Base-by-base conservation (phyloP, 2,888 invertebrate genomes). In the Ophion ventricosus region DNA sequence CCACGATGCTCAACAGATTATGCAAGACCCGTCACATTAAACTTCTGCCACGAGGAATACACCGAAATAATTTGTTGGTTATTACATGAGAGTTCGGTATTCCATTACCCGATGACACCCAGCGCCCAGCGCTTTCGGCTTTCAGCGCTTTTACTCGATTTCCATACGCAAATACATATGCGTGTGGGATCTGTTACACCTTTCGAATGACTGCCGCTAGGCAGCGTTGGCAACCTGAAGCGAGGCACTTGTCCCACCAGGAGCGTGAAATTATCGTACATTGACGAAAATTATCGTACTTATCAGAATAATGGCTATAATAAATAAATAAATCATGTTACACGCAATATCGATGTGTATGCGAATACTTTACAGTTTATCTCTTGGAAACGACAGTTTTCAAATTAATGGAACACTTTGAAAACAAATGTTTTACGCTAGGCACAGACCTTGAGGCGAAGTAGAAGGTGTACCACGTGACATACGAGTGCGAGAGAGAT, bases 81-180 rank as follows among this genome's bases (percentile, higher is more conserved):
- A 87, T 88, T 87, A 86, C 85, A 85, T 84, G 87, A 87, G 85
- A 67, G 82, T 75, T 83, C 75, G 66, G 57, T 79, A 61, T 57
- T 64, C 70, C 81, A 74, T 75, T 67, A n/a, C 74, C 56, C 66
- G 73, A 66, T 80, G 43, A 80, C 73, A 64, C 54, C 25, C 69
- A 77, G 40, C 57, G 72, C 54, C 25, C 69, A 77, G 40, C 57
- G 72, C 72, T 72, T 59, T 59, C 17, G 40, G 72, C 49, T 70
- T 70, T 70, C 29, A 26, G 69, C 69, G 49, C 49, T 49, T 49
- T 17, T 4, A 49, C 49, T 17, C 49, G 49, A 49, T 49, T 49
- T 17, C 49, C 17, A 49, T 49, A 49, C 49, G 49, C 49, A 14
- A 49, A 17, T 49, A 1, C 17, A 17, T 14, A 14, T 49, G 49